Evolutionary conservation across 2,797 vertebrate genomes (phyloP).

Genomic region (Eptatretus atami): DNA sequence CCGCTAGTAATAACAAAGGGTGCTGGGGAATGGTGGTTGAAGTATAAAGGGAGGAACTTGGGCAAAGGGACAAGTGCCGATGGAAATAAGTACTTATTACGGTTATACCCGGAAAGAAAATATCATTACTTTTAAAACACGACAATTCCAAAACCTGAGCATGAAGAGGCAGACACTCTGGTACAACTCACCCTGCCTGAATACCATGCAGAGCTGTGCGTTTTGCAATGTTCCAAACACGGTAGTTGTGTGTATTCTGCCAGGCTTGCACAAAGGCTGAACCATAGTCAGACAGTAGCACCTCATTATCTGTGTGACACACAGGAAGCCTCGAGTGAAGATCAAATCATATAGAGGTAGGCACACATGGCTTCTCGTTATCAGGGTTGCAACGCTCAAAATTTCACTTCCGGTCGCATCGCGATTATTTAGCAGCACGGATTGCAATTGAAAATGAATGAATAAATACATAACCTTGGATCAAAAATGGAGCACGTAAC

Average conservation of each 20-base stretch:
- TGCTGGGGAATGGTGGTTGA: no score
- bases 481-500: no score
- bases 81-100: no score
- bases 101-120: no score
- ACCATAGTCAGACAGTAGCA: slow-evolving; percentile 53
- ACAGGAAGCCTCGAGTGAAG: not conserved
- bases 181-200: slow-evolving; percentile 38
- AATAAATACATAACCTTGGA: no score
- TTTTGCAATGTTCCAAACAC: slow-evolving; percentile 72
- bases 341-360: no score
- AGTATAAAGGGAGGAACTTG: not conserved
- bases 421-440: no score
- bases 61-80: not conserved
- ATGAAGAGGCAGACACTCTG: not conserved
- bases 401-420: no score
- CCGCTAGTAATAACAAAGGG: no score
- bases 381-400: no score
- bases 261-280: slow-evolving; percentile 35
- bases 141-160: not conserved
- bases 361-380: no score
- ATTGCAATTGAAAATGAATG: no score
- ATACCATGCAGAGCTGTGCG: slow-evolving; percentile 47
- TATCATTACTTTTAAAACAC: not conserved
- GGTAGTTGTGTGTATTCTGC: slow-evolving; percentile 73
- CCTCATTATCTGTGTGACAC: slow-evolving; percentile 37